These are phyloP conservation scores for Allophyes oxyacanthae DNA, from an alignment of 2,888 invertebrate genomes.

Conservation along the genomic window DNA sequence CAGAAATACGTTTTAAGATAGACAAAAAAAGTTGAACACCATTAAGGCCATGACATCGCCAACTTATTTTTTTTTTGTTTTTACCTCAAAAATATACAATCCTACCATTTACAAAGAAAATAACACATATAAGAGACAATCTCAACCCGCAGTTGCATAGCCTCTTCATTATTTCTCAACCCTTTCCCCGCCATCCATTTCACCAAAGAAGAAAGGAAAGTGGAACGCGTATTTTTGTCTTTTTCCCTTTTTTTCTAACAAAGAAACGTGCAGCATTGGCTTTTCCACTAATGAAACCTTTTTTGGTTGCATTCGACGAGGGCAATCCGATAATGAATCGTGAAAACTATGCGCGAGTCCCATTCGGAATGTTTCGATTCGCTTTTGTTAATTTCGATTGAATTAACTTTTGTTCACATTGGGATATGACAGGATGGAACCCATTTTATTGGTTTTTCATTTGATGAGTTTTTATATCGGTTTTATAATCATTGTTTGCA, in stretches of 20 bases:
- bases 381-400: slow-evolving; percentile 28
- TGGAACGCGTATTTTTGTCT: slow-evolving; percentile 76
- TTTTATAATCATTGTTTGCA: slow-evolving; percentile 11
- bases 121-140: slow-evolving; percentile 58
- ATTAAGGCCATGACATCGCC: too few relatives aligned
- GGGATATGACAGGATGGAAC: slow-evolving; percentile 2
- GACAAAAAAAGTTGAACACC: too few relatives aligned
- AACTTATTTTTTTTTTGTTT: background rate
- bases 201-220: slow-evolving; percentile 70
- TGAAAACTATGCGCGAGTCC: slow-evolving; percentile 45
- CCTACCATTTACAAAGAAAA: slow-evolving; percentile 20
- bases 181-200: slow-evolving; percentile 73
- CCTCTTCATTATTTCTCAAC: slow-evolving; percentile 80
- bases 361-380: slow-evolving; percentile 29
- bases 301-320: slow-evolving; percentile 64
- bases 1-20: too few relatives aligned
- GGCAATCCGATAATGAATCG: slow-evolving; percentile 68
- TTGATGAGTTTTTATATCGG: slow-evolving; percentile 16
- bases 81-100: slow-evolving; percentile 7
- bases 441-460: slow-evolving; percentile 11
- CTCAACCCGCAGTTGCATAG: slow-evolving; percentile 56
- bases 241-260: slow-evolving; percentile 70
- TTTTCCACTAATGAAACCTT: slow-evolving; percentile 80
- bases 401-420: slow-evolving; percentile 26
- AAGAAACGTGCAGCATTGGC: slow-evolving; percentile 70